phyloP scores from a whole-genome alignment of 2,797 vertebrate genomes.

The Naso thynnoides region DNA sequence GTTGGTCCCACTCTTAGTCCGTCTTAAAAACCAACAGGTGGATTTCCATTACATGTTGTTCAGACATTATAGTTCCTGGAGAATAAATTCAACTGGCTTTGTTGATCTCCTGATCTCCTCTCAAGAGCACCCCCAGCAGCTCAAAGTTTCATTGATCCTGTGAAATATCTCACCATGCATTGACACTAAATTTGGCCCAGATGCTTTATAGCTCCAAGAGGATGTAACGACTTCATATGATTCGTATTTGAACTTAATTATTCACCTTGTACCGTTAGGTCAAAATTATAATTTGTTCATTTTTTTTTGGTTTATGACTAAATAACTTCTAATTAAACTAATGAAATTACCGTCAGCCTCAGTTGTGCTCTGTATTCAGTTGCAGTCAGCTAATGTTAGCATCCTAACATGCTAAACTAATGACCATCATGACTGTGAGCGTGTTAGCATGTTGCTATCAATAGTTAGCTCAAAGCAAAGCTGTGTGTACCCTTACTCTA shows the following conservation, averaged over 20 bases:
- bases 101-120: neutral
- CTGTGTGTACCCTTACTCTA: neutral
- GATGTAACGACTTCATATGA: too few relatives aligned
- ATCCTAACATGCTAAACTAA: too few relatives aligned
- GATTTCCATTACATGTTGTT: neutral
- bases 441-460: too few relatives aligned
- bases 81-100: neutral
- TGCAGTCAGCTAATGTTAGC: too few relatives aligned
- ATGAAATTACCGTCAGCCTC: too few relatives aligned
- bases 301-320: neutral
- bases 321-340: too few relatives aligned
- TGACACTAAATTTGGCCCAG: neutral
- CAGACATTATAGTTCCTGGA: neutral
- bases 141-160: neutral
- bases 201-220: too few relatives aligned
- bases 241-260: too few relatives aligned
- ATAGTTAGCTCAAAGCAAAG: too few relatives aligned
- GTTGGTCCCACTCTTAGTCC: neutral
- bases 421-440: too few relatives aligned
- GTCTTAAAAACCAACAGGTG: neutral
- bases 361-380: too few relatives aligned
- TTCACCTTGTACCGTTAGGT: neutral
- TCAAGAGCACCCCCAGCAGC: neutral
- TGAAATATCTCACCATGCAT: neutral
- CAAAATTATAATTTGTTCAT: neutral